Evolutionary conservation across 92 coral and sea anemone genomes (phyloP).

Genomic region (Porites lobata): DNA sequence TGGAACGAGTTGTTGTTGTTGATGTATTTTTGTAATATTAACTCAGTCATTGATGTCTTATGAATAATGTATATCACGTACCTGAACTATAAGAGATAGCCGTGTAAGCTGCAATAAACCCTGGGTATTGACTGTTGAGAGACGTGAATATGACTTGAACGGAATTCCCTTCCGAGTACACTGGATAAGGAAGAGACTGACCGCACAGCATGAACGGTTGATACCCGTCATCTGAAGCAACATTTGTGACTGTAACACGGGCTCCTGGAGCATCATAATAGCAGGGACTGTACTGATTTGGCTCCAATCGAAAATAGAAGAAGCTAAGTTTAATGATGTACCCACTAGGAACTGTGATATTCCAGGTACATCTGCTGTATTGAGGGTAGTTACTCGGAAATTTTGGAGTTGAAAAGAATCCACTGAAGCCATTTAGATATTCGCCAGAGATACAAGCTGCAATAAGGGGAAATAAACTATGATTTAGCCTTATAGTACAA

Average conservation of each 20-base stretch:
- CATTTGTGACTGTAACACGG: neutral
- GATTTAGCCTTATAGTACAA: no score
- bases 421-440: neutral
- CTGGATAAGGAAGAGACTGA: neutral
- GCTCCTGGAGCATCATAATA: neutral
- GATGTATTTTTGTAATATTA: no score
- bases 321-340: neutral
- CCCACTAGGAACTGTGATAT: constrained; percentile 39
- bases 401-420: constrained; percentile 16
- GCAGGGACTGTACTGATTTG: no score
- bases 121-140: neutral
- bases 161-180: neutral
- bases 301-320: neutral
- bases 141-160: neutral
- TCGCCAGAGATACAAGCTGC: neutral
- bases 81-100: neutral
- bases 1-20: no score
- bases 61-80: no score
- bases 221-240: neutral
- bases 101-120: neutral
- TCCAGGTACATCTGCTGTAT: constrained; percentile 19
- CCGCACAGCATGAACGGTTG: neutral
- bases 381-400: constrained; percentile 14
- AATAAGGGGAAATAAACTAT: no score
- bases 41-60: no score